Conservation (phyloP, 1,140 invertebrate genomes). For the Palaemon carinicauda region DNA sequence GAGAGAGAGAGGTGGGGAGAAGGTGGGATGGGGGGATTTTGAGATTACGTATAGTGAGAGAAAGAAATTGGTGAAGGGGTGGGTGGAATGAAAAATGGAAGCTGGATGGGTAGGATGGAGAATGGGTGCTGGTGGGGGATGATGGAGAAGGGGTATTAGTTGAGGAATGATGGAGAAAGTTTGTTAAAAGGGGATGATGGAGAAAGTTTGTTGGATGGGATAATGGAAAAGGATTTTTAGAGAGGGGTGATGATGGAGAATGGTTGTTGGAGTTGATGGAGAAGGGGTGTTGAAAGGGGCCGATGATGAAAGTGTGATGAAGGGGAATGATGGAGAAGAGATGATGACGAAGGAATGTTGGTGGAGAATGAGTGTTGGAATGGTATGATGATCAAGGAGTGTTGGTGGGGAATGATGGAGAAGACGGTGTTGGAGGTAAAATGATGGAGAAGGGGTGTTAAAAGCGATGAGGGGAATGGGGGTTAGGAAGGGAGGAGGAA, state of each 20-base stretch:
- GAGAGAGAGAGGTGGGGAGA: background rate
- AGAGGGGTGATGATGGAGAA: no score
- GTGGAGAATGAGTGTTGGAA: no score
- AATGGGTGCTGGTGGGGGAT: background rate
- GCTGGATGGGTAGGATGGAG: background rate
- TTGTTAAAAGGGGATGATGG: background rate
- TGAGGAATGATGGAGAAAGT: no score
- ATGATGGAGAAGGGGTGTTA: background rate
- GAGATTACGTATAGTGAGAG: no score
- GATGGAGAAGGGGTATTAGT: background rate
- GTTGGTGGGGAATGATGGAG: no score
- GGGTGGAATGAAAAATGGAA: background rate
- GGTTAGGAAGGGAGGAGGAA: background rate
- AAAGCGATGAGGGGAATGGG: background rate
- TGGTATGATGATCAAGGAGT: no score
- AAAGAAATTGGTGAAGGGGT: background rate
- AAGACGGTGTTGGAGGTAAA: no score
- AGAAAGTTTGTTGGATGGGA: no score
- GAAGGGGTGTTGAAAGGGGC: background rate
- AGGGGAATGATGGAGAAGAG: no score
- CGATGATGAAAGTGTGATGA: background rate
- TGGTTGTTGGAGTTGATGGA: background rate
- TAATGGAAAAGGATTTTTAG: no score
- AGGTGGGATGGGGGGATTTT: background rate
- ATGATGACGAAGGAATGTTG: no score